phyloP scores from a whole-genome alignment of 2,113 vertebrate genomes.

The Anolis carolinensis region DNA sequence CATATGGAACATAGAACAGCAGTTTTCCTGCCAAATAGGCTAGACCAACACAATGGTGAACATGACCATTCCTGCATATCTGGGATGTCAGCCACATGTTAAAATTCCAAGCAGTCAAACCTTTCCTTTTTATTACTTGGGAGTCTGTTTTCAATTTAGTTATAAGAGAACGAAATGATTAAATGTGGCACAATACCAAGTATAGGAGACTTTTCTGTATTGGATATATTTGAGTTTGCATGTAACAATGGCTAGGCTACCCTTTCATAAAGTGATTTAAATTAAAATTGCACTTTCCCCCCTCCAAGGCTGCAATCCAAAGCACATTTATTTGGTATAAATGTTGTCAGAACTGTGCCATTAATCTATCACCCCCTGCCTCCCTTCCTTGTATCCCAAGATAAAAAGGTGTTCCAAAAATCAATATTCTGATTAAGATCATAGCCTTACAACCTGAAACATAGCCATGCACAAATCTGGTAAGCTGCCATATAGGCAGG shows the following conservation, averaged over 20 bases:
- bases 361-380: background rate
- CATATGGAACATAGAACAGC: conserved; percentile 33
- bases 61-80: conserved; percentile 48
- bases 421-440: background rate
- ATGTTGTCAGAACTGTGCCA: background rate
- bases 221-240: conserved; percentile 51
- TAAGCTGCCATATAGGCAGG: background rate
- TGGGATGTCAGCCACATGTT: conserved; percentile 59
- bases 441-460: background rate
- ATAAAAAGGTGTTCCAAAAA: background rate
- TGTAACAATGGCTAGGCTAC: conserved; percentile 44
- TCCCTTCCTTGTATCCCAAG: background rate
- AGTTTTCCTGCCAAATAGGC: conserved; percentile 51
- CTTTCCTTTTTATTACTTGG: conserved; percentile 59
- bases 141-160: conserved; percentile 69
- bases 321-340: background rate
- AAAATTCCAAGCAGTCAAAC: conserved; percentile 61
- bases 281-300: conserved; percentile 1
- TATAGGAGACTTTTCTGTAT: conserved; percentile 57
- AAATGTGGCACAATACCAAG: conserved; percentile 60
- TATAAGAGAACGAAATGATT: conserved; percentile 43
- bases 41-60: conserved; percentile 38
- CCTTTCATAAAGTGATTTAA: conserved; percentile 20
- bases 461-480: background rate
- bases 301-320: background rate